phyloP scores from a whole-genome alignment of 1,140 invertebrate genomes.

The Drosophila sulfurigaster region DNA sequence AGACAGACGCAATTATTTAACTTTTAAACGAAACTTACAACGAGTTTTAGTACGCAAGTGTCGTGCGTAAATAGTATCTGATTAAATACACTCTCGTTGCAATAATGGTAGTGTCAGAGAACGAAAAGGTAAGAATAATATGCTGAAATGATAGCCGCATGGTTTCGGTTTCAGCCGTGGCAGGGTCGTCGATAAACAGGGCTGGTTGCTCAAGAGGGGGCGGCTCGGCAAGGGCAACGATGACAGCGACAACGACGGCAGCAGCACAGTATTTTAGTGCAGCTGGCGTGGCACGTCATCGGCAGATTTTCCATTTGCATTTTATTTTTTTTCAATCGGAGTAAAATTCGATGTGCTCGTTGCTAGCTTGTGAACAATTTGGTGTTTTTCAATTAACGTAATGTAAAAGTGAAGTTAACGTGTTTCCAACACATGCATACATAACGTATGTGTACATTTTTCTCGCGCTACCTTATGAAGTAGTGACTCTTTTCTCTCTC shows the following conservation, averaged over 20 bases:
- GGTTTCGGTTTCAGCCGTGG: slow-evolving; percentile 64
- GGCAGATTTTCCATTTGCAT: slow-evolving; percentile 51
- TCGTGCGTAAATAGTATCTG: slow-evolving; percentile 58
- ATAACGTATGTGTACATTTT: slow-evolving; percentile 53
- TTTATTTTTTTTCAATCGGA: slow-evolving; percentile 28
- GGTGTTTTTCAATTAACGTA: slow-evolving; percentile 41
- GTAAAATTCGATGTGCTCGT: slow-evolving; percentile 38
- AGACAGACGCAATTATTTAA: slow-evolving; percentile 63
- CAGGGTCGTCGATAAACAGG: slow-evolving; percentile 68
- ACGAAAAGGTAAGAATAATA: slow-evolving; percentile 67
- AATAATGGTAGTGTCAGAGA: slow-evolving; percentile 75
- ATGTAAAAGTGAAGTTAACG: slow-evolving; percentile 43
- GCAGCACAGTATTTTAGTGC: slow-evolving; percentile 43
- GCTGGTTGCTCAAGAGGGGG: slow-evolving; percentile 75
- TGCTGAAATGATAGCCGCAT: slow-evolving; percentile 56
- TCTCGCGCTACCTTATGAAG: slow-evolving; percentile 38
- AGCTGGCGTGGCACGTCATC: slow-evolving; percentile 69
- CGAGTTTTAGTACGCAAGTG: slow-evolving; percentile 44
- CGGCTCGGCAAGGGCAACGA: slow-evolving; percentile 31
- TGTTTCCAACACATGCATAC: slow-evolving; percentile 51
- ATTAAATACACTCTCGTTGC: slow-evolving; percentile 34
- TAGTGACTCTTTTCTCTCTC: slow-evolving; percentile 27
- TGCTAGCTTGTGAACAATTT: slow-evolving; percentile 2
- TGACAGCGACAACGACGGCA: slow-evolving; percentile 6
- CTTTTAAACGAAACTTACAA: slow-evolving; percentile 41